Percentiles rank a stretch among this genome's conserved stretches.
Evolutionary conservation across 2,888 invertebrate species (phyloP).

Genomic region (Erpobdella octoculata): DNA sequence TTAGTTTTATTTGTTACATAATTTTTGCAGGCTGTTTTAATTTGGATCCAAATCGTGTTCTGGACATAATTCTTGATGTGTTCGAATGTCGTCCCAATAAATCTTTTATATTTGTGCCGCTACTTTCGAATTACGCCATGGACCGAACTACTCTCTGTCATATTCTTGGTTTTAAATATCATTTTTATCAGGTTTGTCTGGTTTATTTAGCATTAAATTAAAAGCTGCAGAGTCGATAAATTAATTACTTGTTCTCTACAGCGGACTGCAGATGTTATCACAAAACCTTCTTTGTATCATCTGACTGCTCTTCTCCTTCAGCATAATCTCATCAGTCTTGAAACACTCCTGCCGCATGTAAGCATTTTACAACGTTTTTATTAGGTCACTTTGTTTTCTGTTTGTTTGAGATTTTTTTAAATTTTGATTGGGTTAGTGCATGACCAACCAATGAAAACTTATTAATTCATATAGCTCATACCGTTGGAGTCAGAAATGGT

Average conservation of each 20-base stretch:
- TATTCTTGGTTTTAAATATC: constrained; percentile 84
- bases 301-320: constrained; percentile 82
- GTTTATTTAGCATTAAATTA: constrained; percentile 64
- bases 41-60: constrained; percentile 91
- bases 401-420: neutral
- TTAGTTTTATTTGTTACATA: too few species aligned
- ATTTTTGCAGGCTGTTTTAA: constrained; percentile 76
- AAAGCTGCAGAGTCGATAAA: constrained; percentile 40
- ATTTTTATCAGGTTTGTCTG: constrained; percentile 55
- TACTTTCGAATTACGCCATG: constrained; percentile 78
- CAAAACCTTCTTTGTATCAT: constrained; percentile 76
- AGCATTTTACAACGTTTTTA: constrained; percentile 43
- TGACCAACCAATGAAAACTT: neutral
- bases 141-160: constrained; percentile 81
- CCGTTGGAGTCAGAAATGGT: constrained; percentile 76
- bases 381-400: neutral
- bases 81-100: constrained; percentile 66
- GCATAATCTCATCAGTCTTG: constrained; percentile 73
- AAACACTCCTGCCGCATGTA: constrained; percentile 85
- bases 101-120: constrained; percentile 69
- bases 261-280: constrained; percentile 57
- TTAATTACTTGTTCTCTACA: constrained; percentile 1
- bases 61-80: constrained; percentile 90
- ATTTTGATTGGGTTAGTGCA: neutral
- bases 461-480: constrained; percentile 60